Base-by-base conservation (phyloP, 2,113 vertebrate genomes). In the Lota lota region DNA sequence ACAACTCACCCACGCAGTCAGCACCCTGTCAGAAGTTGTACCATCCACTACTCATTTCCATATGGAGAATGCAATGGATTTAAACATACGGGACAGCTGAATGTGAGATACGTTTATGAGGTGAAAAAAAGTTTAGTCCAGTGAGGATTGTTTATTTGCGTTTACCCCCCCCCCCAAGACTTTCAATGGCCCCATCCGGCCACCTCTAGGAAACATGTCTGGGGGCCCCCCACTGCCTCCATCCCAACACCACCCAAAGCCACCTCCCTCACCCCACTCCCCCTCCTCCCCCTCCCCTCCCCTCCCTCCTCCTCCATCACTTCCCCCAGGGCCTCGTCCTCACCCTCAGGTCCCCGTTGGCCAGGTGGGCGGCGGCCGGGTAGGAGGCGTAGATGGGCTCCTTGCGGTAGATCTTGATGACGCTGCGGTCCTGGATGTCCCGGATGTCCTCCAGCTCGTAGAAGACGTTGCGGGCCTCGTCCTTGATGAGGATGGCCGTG, bases 401-500 rank as follows among this genome's bases (percentile, higher is more conserved):
- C 88, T 99, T 99, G 65, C 97, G 90, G 75, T 94, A 99, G 81
- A 99, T 98, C 91, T 99, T 99, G 84, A 99, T 99, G 90, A 99
- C 95, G 76, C 97, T 98, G 68, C 97, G 94, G 90, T 99, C 97
- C 90, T 98, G 97, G 87, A 99, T 97, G 74, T 99, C 97, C 0
- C 97, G 90, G 72, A 98, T 95, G 0, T 99, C 97, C 91, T 99
- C 97, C 73, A 99, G 93, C 87, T 99, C 97, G 1, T 99, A 99
- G 94, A 99, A 99, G 82, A 99, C 95, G 0, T 99, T 98, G 1
- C 97, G 93, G 0, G 97, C 93, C 89, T 99, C 97, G 5, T 99
- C 97, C 82, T 99, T 99, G 93, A 99, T 99, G 85, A 99, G 88
- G 90, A 99, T 98, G 85, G 97, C 97, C 0, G 97, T 99, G 92